Evolutionary conservation across 2,113 vertebrate species (phyloP).

Genomic region (Pontoporia blainvillei): DNA sequence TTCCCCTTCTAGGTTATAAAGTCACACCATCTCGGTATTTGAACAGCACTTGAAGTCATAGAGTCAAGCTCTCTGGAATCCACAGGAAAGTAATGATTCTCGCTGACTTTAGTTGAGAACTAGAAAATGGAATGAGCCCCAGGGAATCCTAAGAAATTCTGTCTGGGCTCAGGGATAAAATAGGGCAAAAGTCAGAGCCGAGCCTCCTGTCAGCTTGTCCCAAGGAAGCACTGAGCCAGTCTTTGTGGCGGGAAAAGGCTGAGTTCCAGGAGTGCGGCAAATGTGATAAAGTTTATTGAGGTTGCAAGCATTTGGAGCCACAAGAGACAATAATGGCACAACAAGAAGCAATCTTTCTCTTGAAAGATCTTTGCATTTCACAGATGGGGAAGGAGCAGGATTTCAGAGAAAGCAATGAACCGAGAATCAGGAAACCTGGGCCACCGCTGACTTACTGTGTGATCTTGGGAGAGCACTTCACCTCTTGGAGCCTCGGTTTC

Average conservation of each 20-base stretch:
- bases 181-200: not conserved
- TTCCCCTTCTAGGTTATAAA: not conserved
- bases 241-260: not conserved
- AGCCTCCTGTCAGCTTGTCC: not conserved
- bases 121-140: not conserved
- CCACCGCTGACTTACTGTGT: not conserved
- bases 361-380: not conserved
- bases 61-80: not conserved
- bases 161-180: slow-evolving; percentile 28
- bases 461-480: not conserved
- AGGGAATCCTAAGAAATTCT: slow-evolving; percentile 35
- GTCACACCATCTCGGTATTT: not conserved
- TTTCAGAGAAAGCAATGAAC: not conserved
- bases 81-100: not conserved
- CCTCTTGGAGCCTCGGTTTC: not conserved
- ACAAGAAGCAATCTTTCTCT: not conserved
- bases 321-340: not conserved
- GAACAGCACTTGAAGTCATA: not conserved
- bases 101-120: not conserved
- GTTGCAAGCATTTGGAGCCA: not conserved
- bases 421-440: not conserved
- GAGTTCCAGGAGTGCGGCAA: not conserved
- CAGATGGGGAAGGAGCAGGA: not conserved
- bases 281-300: not conserved
- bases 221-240: not conserved